Percentiles rank a stretch among this genome's conserved stretches.
Evolutionary conservation across 2,888 invertebrate species (phyloP).

Genomic region (Molorchus minor): DNA sequence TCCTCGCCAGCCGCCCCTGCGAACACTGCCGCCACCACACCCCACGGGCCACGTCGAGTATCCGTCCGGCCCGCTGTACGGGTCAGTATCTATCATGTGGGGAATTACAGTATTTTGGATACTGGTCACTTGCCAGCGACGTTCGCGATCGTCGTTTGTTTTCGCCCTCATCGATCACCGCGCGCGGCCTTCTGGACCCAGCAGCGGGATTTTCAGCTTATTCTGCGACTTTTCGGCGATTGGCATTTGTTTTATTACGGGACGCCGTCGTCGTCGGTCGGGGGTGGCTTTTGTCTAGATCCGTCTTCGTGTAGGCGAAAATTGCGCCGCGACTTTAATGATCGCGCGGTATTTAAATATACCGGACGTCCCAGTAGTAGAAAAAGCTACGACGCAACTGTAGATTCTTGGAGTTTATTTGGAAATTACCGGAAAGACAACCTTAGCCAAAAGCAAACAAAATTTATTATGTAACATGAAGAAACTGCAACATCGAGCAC

Average conservation of each 20-base stretch:
- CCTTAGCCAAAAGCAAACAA: too few relatives aligned
- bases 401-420: too few relatives aligned
- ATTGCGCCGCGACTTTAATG: too few relatives aligned
- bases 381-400: too few relatives aligned
- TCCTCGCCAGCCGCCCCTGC: constrained; percentile 45
- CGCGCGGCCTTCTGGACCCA: constrained; percentile 26
- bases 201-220: constrained; percentile 12
- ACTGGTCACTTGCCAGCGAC: constrained; percentile 62
- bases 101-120: constrained; percentile 59
- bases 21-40: background rate
- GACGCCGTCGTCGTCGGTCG: too few relatives aligned
- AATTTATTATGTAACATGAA: too few relatives aligned
- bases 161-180: constrained; percentile 38
- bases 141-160: constrained; percentile 50
- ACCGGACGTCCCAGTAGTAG: too few relatives aligned
- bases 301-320: too few relatives aligned
- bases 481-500: too few relatives aligned
- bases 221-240: constrained; percentile 16
- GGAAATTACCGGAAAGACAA: too few relatives aligned
- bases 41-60: background rate
- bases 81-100: constrained; percentile 58
- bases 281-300: too few relatives aligned
- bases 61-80: constrained; percentile 25
- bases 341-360: too few relatives aligned
- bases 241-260: background rate